A percentile compares a stretch with the other conserved stretches of the same genome.
Conservation (phyloP, 1,140 invertebrate species). For the Chlorops oryzae region DNA sequence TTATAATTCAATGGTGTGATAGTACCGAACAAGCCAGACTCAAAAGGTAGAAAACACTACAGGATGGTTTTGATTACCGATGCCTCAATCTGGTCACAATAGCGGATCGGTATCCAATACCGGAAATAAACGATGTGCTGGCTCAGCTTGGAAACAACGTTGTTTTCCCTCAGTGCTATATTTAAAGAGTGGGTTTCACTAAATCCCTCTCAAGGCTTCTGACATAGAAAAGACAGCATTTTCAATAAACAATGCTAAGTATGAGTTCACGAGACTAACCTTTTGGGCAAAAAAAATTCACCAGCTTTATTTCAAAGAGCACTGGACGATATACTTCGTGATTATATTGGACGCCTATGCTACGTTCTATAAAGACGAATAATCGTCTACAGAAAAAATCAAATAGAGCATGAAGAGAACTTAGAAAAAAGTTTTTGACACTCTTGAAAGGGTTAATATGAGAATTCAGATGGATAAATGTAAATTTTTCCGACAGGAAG, state of each 20-base stretch:
- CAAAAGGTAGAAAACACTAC: slow-evolving; percentile 29
- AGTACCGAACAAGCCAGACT: slow-evolving; percentile 10
- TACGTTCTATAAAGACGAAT: slow-evolving; percentile 12
- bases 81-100: slow-evolving; percentile 34
- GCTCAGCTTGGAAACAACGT: slow-evolving; percentile 39
- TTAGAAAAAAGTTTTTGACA: slow-evolving; percentile 35
- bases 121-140: slow-evolving; percentile 49
- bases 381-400: slow-evolving; percentile 1
- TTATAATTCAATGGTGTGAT: slow-evolving; percentile 18
- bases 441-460: slow-evolving; percentile 21
- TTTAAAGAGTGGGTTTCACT: slow-evolving; percentile 48
- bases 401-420: slow-evolving; percentile 28
- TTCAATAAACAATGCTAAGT: slow-evolving; percentile 8
- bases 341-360: slow-evolving; percentile 4
- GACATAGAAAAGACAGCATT: slow-evolving; percentile 10
- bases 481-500: slow-evolving; percentile 25
- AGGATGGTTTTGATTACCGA: slow-evolving; percentile 35
- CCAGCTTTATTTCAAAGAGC: slow-evolving; percentile 3
- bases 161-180: slow-evolving; percentile 49
- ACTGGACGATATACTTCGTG: slow-evolving; percentile 2
- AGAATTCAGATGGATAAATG: slow-evolving; percentile 25
- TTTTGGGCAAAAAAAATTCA: slow-evolving; percentile 5
- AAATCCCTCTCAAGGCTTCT: slow-evolving; percentile 2
- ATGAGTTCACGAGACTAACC: slow-evolving; percentile 8
- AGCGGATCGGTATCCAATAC: slow-evolving; percentile 51